These are phyloP conservation scores for Scytalopus superciliaris DNA, from an alignment of 2,113 vertebrate species.

Conservation along the genomic window DNA sequence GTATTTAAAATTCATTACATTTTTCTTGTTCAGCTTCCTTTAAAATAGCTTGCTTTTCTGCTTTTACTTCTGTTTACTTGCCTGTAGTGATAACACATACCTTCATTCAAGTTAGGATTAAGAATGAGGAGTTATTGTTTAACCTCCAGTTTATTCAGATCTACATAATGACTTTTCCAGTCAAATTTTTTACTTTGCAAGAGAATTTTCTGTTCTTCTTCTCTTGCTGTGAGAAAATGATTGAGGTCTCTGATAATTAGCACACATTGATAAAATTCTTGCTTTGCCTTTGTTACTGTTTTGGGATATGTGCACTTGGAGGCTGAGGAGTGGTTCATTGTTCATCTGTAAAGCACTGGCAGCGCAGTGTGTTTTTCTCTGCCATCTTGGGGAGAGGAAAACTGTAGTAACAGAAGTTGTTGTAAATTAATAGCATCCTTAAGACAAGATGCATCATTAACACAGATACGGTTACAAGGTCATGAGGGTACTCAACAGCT, in stretches of 20 bases:
- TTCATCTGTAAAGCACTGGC: not conserved
- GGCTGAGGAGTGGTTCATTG: not conserved
- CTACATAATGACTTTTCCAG: not conserved
- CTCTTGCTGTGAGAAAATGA: not conserved
- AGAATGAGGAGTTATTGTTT: not conserved
- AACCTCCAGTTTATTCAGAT: not conserved
- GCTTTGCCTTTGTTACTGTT: not conserved
- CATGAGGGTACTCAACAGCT: not conserved
- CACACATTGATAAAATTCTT: not conserved
- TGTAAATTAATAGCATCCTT: not conserved
- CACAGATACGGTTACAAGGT: rapidly evolving
- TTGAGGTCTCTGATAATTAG: not conserved
- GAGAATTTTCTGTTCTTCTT: not conserved
- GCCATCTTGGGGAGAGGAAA: not conserved
- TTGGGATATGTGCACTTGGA: not conserved
- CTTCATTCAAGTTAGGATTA: not conserved
- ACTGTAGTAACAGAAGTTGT: not conserved
- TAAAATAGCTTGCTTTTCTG: not conserved
- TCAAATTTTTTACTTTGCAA: not conserved
- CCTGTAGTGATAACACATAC: not conserved
- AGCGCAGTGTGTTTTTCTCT: not conserved
- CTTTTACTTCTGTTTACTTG: not conserved
- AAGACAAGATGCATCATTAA: not conserved
- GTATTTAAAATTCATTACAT: not conserved
- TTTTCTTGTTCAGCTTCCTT: not conserved